Conservation (phyloP, 1,140 invertebrate species). For the Scaptomyza montana region DNA sequence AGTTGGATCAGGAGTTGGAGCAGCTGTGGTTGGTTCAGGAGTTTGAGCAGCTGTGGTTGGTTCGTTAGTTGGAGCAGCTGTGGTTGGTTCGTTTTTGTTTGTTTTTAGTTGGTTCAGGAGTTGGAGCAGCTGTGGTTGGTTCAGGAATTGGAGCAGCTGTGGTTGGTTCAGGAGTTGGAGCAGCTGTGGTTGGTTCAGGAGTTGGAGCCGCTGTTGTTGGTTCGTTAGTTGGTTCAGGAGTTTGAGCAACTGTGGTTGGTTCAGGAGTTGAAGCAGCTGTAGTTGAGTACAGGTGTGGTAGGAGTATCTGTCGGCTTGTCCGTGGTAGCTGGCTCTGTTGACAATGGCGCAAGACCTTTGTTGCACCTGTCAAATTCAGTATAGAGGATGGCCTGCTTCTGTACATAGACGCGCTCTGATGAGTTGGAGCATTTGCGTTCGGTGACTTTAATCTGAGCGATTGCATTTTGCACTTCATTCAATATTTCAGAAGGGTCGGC, state of each 20-base stretch:
- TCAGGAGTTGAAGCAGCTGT: too few relatives aligned
- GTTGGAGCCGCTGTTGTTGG: too few relatives aligned
- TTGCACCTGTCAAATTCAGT: slow-evolving; percentile 31
- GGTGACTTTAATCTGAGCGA: slow-evolving; percentile 28
- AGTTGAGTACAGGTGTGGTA: background rate
- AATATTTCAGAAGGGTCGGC: slow-evolving; percentile 48
- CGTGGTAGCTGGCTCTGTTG: background rate
- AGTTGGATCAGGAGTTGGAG: background rate
- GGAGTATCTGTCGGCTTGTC: background rate
- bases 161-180: too few relatives aligned
- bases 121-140: slow-evolving; percentile 3
- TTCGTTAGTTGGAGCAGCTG: background rate
- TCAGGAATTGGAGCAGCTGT: too few relatives aligned
- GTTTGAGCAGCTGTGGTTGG: slow-evolving; percentile 1
- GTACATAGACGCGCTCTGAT: slow-evolving; percentile 54
- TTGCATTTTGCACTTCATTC: slow-evolving; percentile 34
- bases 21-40: background rate
- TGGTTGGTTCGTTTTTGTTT: slow-evolving; percentile 4
- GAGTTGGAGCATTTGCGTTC: slow-evolving; percentile 54
- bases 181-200: too few relatives aligned
- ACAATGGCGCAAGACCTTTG: slow-evolving; percentile 26
- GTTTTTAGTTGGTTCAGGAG: background rate
- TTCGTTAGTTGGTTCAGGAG: too few relatives aligned
- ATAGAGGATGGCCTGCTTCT: slow-evolving; percentile 27
- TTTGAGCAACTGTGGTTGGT: too few relatives aligned